Evolutionary conservation across 2,888 invertebrate genomes (phyloP).

Genomic region (Tipula confusa): DNA sequence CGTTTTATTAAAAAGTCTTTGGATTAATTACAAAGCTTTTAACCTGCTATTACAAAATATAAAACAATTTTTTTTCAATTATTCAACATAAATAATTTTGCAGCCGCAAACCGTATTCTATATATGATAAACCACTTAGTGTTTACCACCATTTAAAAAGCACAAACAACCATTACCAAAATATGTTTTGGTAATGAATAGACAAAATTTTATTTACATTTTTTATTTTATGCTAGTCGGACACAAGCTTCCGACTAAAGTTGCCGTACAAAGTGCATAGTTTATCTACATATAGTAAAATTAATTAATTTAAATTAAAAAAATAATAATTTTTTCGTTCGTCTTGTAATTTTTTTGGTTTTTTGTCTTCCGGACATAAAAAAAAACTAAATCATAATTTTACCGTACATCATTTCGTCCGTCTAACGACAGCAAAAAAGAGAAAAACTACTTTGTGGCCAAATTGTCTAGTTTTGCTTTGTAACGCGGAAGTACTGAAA

Average conservation of each 20-base stretch:
- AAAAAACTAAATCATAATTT: background rate
- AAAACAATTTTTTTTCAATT: too few species aligned
- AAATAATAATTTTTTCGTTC: background rate
- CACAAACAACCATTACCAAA: background rate
- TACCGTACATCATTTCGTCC: background rate
- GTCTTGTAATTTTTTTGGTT: background rate
- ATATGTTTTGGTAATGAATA: background rate
- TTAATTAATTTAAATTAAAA: background rate
- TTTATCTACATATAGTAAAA: background rate
- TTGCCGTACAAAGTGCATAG: background rate
- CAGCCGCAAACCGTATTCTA: too few species aligned
- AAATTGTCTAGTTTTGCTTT: too few species aligned
- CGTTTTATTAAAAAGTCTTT: too few species aligned
- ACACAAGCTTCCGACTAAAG: background rate
- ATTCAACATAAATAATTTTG: too few species aligned
- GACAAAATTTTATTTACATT: background rate
- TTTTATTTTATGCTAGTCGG: background rate
- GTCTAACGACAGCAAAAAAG: too few species aligned
- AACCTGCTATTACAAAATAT: too few species aligned
- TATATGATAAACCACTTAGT: too few species aligned
- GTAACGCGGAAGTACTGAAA: background rate
- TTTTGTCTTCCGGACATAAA: background rate
- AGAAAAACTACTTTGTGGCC: background rate
- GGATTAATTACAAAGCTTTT: too few species aligned
- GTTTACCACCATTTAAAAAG: background rate